Percentiles rank a stretch among this genome's conserved stretches.
Conservation (phyloP, 2,797 vertebrate genomes). For the Cercopithecus hamlyni region DNA sequence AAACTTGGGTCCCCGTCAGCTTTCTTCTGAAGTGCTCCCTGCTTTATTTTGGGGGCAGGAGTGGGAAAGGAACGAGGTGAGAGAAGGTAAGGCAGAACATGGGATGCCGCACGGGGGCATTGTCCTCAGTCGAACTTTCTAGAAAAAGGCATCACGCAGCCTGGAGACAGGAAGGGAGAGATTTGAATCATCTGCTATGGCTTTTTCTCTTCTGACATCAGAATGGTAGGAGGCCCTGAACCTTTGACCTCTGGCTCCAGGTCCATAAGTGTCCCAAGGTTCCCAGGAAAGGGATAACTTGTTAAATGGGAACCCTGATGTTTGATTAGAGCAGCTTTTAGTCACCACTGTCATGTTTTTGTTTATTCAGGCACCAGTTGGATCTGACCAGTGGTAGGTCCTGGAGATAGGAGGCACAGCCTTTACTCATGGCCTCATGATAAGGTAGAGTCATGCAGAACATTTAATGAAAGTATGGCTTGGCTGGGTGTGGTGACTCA, state of each 20-base stretch:
- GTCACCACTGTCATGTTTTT: background rate
- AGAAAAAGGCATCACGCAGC: background rate
- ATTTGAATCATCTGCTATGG: background rate
- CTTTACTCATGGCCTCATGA: background rate
- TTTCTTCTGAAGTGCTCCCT: background rate
- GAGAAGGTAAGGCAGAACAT: background rate
- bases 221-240: background rate
- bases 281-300: background rate
- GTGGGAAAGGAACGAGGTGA: background rate
- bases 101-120: rapidly evolving
- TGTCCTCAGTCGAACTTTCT: background rate
- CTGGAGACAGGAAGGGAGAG: background rate
- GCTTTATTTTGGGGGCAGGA: background rate
- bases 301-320: background rate
- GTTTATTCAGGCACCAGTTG: too few relatives aligned
- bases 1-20: background rate
- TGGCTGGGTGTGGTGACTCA: background rate
- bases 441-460: background rate
- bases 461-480: rapidly evolving
- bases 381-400: background rate
- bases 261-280: background rate
- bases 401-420: background rate
- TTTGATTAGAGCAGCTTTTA: background rate
- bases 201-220: background rate
- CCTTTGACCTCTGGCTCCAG: background rate